Evolutionary conservation across 2,797 vertebrate species (phyloP).

Genomic region (Carcharodon carcharias): DNA sequence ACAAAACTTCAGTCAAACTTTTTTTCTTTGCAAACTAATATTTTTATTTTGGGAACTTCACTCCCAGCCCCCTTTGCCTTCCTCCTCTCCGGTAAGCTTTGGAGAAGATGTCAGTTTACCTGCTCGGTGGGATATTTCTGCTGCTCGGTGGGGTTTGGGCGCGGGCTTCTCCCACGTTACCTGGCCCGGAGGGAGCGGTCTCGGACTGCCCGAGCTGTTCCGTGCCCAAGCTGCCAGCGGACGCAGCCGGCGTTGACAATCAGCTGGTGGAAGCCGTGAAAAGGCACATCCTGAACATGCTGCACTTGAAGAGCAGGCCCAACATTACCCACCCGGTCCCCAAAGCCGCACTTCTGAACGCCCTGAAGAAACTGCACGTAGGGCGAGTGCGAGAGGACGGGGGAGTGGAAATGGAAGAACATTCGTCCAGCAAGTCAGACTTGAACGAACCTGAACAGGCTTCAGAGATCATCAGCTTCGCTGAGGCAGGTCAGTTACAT

Average conservation of each 20-base stretch:
- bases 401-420: constrained; percentile 81
- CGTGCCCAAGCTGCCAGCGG: constrained; percentile 68
- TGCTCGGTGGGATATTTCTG: constrained; percentile 41
- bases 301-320: constrained; percentile 85
- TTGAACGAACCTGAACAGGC: constrained; percentile 73
- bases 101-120: not conserved
- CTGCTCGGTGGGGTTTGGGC: constrained; percentile 65
- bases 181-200: constrained; percentile 57
- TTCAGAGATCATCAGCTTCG: constrained; percentile 79
- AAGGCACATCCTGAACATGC: constrained; percentile 87
- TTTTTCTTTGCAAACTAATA: not conserved
- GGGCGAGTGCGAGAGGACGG: constrained; percentile 81
- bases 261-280: constrained; percentile 95
- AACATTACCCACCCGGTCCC: constrained; percentile 86
- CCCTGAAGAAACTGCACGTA: constrained; percentile 81
- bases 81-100: not conserved
- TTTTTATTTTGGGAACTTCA: constrained; percentile 6
- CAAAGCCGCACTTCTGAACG: constrained; percentile 82
- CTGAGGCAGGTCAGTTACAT: constrained; percentile 77
- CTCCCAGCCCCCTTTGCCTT: not conserved
- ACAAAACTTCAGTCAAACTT: constrained; percentile 3
- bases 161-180: constrained; percentile 64
- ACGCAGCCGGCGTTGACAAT: constrained; percentile 62
- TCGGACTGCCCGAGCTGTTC: constrained; percentile 77
- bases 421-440: constrained; percentile 61